Percentiles rank a stretch among this genome's conserved stretches.
phyloP scores from a whole-genome alignment of 2,113 vertebrate genomes.

The Lampris megalopsis region DNA sequence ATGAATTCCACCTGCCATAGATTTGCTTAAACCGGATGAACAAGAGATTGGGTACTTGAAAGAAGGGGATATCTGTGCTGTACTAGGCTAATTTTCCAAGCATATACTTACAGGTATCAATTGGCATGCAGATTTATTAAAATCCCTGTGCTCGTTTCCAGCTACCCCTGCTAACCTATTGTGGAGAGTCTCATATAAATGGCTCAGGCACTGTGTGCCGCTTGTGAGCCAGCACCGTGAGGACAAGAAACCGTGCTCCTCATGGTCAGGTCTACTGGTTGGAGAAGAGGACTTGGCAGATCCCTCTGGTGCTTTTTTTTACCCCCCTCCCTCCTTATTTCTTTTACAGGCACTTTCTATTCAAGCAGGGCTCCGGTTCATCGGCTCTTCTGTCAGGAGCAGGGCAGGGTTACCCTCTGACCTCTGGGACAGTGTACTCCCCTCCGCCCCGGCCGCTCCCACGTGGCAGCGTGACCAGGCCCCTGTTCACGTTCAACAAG shows the following conservation, averaged over 20 bases:
- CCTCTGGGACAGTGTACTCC: slow-evolving; percentile 95
- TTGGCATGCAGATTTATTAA: slow-evolving; percentile 30
- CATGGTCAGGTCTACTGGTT: not conserved
- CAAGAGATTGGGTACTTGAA: slow-evolving; percentile 54
- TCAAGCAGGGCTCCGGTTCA: slow-evolving; percentile 96
- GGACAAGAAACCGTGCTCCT: not conserved
- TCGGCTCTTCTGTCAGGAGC: slow-evolving; percentile 94
- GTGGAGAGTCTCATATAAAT: slow-evolving; percentile 25
- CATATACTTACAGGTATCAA: slow-evolving; percentile 53
- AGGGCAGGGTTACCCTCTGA: slow-evolving; percentile 95
- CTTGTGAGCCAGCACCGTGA: slow-evolving; percentile 47
- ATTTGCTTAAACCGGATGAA: slow-evolving; percentile 75
- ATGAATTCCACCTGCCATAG: slow-evolving; percentile 65
- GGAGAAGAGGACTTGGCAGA: no score
- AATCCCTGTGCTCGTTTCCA: slow-evolving; percentile 39
- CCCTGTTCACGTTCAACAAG: slow-evolving; percentile 97
- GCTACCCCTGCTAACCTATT: slow-evolving; percentile 44
- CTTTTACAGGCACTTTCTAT: slow-evolving; percentile 92
- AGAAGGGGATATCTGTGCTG: slow-evolving; percentile 53
- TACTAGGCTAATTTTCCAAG: slow-evolving; percentile 61
- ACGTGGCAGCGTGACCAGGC: slow-evolving; percentile 93
- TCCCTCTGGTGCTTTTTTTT: no score
- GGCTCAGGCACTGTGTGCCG: slow-evolving; percentile 51
- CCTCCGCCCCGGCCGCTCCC: slow-evolving; percentile 95
- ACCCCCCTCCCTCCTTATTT: slow-evolving; percentile 35